phyloP scores from a whole-genome alignment of 1,140 invertebrate genomes.

The Eurosta solidaginis region DNA sequence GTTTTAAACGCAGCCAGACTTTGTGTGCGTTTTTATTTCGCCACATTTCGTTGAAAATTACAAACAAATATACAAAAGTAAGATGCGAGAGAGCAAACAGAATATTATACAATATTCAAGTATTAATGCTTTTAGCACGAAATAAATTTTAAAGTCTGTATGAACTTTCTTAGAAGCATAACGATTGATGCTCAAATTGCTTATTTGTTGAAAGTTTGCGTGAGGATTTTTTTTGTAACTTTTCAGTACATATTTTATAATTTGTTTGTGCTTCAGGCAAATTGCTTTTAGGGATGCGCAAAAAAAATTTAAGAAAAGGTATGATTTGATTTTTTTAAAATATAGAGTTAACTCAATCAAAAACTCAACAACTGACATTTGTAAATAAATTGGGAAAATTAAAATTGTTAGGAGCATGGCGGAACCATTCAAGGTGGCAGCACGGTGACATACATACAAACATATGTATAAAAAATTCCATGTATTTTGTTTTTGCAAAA shows the following conservation, averaged over 20 bases:
- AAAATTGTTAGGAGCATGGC: too few relatives aligned
- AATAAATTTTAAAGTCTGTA: slow-evolving; percentile 13
- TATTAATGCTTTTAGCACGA: slow-evolving; percentile 14
- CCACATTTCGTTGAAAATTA: background rate
- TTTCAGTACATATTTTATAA: background rate
- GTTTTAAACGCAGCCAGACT: background rate
- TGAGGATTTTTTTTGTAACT: background rate
- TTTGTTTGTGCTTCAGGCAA: background rate
- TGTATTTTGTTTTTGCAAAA: too few relatives aligned
- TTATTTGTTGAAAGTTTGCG: background rate
- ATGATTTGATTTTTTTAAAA: too few relatives aligned
- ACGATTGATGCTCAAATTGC: background rate
- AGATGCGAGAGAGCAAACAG: background rate
- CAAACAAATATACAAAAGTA: background rate
- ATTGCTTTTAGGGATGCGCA: background rate
- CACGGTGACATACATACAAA: too few relatives aligned
- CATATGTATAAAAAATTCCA: too few relatives aligned
- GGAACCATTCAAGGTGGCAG: too few relatives aligned
- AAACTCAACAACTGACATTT: too few relatives aligned
- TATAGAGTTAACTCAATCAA: too few relatives aligned
- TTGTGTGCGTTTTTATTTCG: background rate
- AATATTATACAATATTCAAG: background rate
- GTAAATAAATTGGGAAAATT: too few relatives aligned
- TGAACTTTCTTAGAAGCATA: background rate
- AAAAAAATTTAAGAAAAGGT: too few relatives aligned